Evolutionary conservation across 2,113 vertebrate genomes (phyloP), one percentile per base, ranked within the genome.

Genomic region (Dolichallabes microphthalmus): DNA sequence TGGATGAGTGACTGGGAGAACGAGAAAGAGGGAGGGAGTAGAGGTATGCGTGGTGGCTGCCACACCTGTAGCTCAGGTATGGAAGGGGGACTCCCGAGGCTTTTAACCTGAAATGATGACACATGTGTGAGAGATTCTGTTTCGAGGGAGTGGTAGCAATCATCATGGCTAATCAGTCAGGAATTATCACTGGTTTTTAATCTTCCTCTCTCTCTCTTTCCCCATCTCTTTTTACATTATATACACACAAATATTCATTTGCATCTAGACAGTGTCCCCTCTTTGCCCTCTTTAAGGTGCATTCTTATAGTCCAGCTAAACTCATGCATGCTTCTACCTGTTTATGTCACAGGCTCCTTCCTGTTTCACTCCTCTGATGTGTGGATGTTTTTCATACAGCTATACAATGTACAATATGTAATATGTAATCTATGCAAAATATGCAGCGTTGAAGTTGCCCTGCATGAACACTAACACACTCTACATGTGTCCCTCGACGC

Each of bases 31-130:
- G 17, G n/a, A n/a, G 30, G 30, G 64, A 17, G 66, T n/a, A 84
- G 13, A 76, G 71, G 82, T 50, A 84, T 84, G 82, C 76, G 17
- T 14, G 45, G 45, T 57, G 74, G 83, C 0, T 30, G 83, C 83
- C 83, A 79, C 83, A 79, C 83, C 83, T 85, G 61, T 14, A 85
- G 19, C 55, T 75, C 20, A 30, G 74, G 69, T 85, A 75, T 83
- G 64, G 30, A 83, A 79, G 77, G 35, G 45, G 71, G 45, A 84
- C 61, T 52, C 58, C 82, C 52, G 50, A 82, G 1, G 60, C 22
- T 50, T 80, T 61, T 25, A 69, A 22, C 20, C 30, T 45, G 63
- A 79, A 4, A 61, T 50, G 39, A 80, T 77, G 60, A 68, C 60
- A 82, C 63, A 45, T 6, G n/a, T 45, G 15, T 45, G 30, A 66